Percentiles rank a stretch among this genome's conserved stretches.
Evolutionary conservation across 2,113 vertebrate species (phyloP).

Genomic region (Neogale vison): DNA sequence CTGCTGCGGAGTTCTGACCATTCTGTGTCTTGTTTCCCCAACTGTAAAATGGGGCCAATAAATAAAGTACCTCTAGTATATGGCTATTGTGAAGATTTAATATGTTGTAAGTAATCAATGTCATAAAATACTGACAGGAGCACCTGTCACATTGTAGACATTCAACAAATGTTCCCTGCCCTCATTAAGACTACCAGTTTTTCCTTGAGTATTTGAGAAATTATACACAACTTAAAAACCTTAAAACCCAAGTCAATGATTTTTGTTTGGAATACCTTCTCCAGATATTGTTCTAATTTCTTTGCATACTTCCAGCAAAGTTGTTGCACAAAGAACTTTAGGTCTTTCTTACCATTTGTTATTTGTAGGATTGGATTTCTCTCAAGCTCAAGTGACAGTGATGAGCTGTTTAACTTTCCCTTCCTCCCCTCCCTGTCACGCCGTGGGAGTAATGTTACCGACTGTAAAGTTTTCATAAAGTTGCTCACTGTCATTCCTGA

Average conservation of each 20-base stretch:
- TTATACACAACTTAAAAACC: neutral
- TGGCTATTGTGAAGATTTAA: neutral
- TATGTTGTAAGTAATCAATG: neutral
- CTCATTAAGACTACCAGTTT: conserved; percentile 7
- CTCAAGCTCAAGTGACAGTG: neutral
- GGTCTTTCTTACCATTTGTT: conserved; percentile 6
- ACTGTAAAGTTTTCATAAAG: conserved; percentile 58
- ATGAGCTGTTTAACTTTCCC: neutral
- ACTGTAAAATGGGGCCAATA: neutral
- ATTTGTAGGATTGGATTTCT: neutral
- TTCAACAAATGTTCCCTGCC: neutral
- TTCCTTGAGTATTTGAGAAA: neutral
- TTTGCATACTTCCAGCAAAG: neutral
- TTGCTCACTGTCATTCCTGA: conserved; percentile 40
- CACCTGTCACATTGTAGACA: neutral
- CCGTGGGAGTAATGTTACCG: conserved; percentile 18
- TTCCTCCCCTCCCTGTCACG: neutral
- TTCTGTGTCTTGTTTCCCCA: neutral
- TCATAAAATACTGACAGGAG: neutral
- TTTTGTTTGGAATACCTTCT: conserved; percentile 1
- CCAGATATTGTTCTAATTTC: neutral
- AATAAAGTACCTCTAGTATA: neutral
- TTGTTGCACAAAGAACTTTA: neutral
- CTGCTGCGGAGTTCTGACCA: neutral
- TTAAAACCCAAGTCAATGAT: neutral